phyloP scores from a whole-genome alignment of 2,888 invertebrate genomes.

The Drosophila phalerata region DNA sequence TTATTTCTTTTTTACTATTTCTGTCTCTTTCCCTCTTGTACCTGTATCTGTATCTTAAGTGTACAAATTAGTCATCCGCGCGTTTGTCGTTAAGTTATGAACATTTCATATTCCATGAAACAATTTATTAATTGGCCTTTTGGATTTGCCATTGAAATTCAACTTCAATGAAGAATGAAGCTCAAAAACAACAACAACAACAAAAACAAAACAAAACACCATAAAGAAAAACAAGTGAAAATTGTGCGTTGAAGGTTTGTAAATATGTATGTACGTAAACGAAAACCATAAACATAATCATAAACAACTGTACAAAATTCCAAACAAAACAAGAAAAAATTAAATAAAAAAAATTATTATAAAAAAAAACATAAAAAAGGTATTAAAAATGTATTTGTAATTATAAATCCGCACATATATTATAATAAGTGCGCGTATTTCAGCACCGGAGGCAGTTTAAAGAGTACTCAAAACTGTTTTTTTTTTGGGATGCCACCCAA shows the following conservation, averaged over 20 bases:
- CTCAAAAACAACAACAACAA: conserved; percentile 28
- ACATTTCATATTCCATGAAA: conserved; percentile 48
- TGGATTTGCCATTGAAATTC: conserved; percentile 61
- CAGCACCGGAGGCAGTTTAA: conserved; percentile 3
- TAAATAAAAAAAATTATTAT: conserved; percentile 39
- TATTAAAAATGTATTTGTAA: conserved; percentile 29
- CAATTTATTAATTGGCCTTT: conserved; percentile 42
- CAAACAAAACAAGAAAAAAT: conserved; percentile 45
- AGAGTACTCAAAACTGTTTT: conserved; percentile 13
- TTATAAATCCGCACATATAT: conserved; percentile 23
- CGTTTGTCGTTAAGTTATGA: conserved; percentile 78
- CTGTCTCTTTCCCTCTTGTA: background rate
- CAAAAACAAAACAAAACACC: conserved; percentile 16
- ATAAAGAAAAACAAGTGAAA: conserved; percentile 25
- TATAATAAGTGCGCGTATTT: conserved; percentile 6
- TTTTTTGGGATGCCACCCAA: conserved; percentile 24
- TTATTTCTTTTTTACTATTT: background rate
- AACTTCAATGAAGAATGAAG: conserved; percentile 63
- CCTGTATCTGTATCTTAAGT: conserved; percentile 63
- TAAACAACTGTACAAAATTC: conserved; percentile 63
- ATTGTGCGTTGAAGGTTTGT: conserved; percentile 58
- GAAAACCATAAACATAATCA: conserved; percentile 53
- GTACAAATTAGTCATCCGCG: conserved; percentile 83
- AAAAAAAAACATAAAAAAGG: conserved; percentile 39
- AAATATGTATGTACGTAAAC: conserved; percentile 60